Base-by-base conservation (phyloP, 1,140 invertebrate genomes). In the Macrocentrus cingulum region DNA sequence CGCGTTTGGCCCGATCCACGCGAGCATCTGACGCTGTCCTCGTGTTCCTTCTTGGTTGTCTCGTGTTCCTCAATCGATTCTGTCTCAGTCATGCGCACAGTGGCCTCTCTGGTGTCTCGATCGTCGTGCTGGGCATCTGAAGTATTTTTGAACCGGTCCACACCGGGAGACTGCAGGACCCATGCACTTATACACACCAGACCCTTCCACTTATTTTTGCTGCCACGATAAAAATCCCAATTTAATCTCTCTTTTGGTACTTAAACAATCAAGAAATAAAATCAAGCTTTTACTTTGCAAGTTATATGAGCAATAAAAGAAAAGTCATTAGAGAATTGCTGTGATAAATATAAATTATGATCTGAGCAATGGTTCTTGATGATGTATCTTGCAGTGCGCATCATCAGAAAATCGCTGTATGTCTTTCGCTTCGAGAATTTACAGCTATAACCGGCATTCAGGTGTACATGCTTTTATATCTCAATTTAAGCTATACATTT, bases 61-160 rank as follows among this genome's bases (percentile, higher is more conserved):
- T 49, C 41, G 20, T 34, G 19, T 56, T 51, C 44, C 32, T 51
- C 19, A 54, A 36, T 61, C 37, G 15, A 45, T n/a, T 29, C 15
- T 8, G 5, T 22, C 23, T 23, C 42, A 22, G 37, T 37, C n/a
- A 55, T 4, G 48, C 41, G 41, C 18, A 25, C 16, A 15, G 19
- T 54, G 13, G 52, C 54, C 42, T 54, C n/a, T n/a, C n/a, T n/a
- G n/a, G n/a, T 49, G 56, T 53, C 44, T 63, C 64, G n/a, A n/a
- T n/a, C n/a, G 66, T 62, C 61, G 66, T 65, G 62, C 67, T 3
- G 69, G 59, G 65, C 61, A 70, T 72, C 67, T 61, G 67, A 75
- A 75, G 71, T 77, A 79, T 79, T 79, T 78, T 79, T 79, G 75
- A 77, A 79, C 75, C 75, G 75, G 75, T 79, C 76, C 75, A 76